Evolutionary conservation across 2,113 vertebrate species (phyloP).

Genomic region (Podocnemis expansa): DNA sequence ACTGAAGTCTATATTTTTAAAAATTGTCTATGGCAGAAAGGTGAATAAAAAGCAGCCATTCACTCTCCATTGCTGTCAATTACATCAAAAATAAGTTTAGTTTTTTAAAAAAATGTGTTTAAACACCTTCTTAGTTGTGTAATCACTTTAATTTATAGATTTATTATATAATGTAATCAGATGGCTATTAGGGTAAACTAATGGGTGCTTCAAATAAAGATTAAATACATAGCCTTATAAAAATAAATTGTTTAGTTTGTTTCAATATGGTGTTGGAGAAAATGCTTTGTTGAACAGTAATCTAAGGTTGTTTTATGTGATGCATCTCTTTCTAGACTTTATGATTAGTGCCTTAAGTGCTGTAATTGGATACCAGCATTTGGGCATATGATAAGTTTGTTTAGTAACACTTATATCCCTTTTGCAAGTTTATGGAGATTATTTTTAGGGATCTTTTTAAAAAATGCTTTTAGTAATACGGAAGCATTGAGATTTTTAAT

Average conservation of each 20-base stretch:
- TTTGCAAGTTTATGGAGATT: background rate
- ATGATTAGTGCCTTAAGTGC: background rate
- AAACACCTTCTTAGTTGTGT: background rate
- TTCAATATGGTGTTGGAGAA: background rate
- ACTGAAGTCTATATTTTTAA: background rate
- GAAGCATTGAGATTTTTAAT: background rate
- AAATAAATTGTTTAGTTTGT: background rate
- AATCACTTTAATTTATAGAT: background rate
- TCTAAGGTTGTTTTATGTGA: background rate
- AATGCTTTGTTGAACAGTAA: background rate
- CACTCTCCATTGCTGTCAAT: background rate
- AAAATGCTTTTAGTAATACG: background rate
- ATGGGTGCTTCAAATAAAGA: background rate
- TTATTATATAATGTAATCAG: background rate
- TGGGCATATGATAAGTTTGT: background rate
- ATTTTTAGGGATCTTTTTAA: background rate
- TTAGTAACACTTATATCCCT: background rate
- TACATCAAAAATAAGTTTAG: background rate
- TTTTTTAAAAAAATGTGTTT: background rate
- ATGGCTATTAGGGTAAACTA: background rate
- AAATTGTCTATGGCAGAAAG: fast-evolving
- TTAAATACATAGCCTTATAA: background rate
- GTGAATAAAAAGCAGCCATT: background rate
- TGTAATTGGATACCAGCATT: background rate
- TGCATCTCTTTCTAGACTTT: background rate